phyloP scores from a whole-genome alignment of 2,797 vertebrate species.

The Enoplosus armatus region DNA sequence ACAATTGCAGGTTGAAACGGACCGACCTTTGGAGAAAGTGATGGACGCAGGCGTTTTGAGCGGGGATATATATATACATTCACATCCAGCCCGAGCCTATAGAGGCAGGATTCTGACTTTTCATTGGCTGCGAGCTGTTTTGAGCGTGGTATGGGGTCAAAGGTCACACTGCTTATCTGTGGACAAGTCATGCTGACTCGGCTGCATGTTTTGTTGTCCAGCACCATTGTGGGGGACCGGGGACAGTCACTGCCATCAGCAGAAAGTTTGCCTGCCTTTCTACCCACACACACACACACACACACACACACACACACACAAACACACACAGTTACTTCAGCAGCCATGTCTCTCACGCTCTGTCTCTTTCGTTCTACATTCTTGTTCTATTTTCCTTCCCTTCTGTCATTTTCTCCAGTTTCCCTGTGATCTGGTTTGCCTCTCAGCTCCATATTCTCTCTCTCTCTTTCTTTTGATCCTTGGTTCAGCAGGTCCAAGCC shows the following conservation, averaged over 20 bases:
- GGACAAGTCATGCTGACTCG: slow-evolving; percentile 84
- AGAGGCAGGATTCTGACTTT: slow-evolving; percentile 47
- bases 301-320: slow-evolving; percentile 12
- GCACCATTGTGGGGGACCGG: slow-evolving; percentile 70
- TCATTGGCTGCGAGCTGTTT: slow-evolving; percentile 80
- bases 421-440: slow-evolving; percentile 26
- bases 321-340: not conserved
- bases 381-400: not conserved
- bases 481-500: slow-evolving; percentile 56
- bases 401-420: slow-evolving; percentile 15
- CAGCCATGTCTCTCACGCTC: not conserved
- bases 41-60: slow-evolving; percentile 64
- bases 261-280: slow-evolving; percentile 72
- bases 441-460: slow-evolving; percentile 21
- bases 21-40: slow-evolving; percentile 71
- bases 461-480: slow-evolving; percentile 47
- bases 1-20: slow-evolving; percentile 71
- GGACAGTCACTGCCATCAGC: slow-evolving; percentile 84
- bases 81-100: slow-evolving; percentile 60
- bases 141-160: slow-evolving; percentile 62
- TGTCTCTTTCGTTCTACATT: not conserved
- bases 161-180: slow-evolving; percentile 74
- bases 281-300: slow-evolving; percentile 16
- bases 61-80: slow-evolving; percentile 86
- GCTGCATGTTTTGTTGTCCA: slow-evolving; percentile 89